phyloP scores from a whole-genome alignment of 2,888 invertebrate species.

The Thereva nobilitata region DNA sequence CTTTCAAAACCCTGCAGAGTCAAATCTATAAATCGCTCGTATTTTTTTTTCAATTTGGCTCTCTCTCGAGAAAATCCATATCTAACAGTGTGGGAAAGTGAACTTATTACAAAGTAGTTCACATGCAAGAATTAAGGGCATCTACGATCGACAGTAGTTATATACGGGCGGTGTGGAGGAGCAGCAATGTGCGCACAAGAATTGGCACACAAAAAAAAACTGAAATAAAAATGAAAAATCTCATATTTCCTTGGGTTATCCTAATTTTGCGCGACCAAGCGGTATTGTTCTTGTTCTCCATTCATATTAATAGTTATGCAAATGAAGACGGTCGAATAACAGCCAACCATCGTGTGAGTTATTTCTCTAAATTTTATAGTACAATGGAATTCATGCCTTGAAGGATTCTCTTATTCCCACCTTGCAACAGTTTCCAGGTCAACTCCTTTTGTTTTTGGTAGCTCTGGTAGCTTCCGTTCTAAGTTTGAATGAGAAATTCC shows the following conservation, averaged over 20 bases:
- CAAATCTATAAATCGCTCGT: constrained; percentile 1
- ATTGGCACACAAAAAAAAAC: too few relatives aligned
- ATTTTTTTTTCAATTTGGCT: too few relatives aligned
- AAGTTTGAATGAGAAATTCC: too few relatives aligned
- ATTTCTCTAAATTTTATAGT: constrained; percentile 8
- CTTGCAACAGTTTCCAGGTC: constrained; percentile 24
- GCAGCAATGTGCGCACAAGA: background rate
- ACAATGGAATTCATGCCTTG: background rate
- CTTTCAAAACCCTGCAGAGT: background rate
- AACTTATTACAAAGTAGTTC: background rate
- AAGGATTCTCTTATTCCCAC: background rate
- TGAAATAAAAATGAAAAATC: background rate
- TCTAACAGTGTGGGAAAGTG: constrained; percentile 16
- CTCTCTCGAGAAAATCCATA: background rate
- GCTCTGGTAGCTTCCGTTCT: background rate
- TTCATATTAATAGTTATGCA: constrained; percentile 16
- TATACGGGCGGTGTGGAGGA: constrained; percentile 10
- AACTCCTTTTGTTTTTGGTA: constrained; percentile 8
- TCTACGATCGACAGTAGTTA: background rate
- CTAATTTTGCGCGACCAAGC: constrained; percentile 3
- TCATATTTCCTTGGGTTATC: background rate
- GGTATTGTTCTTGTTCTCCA: constrained; percentile 5
- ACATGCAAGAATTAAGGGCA: too few relatives aligned
- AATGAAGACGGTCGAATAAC: constrained; percentile 9
- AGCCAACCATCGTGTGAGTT: constrained; percentile 5